phyloP scores from a whole-genome alignment of 1,140 invertebrate genomes.

The Hylaeus anthracinus region DNA sequence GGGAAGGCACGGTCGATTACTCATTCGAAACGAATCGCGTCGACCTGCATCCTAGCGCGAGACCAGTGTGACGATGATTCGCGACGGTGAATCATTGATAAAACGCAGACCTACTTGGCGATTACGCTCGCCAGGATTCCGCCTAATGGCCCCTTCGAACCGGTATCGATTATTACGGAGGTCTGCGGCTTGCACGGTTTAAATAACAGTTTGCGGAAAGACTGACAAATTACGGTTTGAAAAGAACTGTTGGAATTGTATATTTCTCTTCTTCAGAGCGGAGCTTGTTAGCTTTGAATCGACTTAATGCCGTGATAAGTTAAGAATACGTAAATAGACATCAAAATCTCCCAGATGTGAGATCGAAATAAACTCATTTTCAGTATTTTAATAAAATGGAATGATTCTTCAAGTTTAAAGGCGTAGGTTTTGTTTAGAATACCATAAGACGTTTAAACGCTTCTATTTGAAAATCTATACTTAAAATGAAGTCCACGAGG shows the following conservation, averaged over 20 bases:
- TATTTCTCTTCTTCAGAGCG: not conserved
- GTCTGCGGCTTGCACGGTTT: not conserved
- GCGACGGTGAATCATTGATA: slow-evolving; percentile 54
- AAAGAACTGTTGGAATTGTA: not conserved
- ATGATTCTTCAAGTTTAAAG: no score
- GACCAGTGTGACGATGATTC: not conserved
- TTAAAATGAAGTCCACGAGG: no score
- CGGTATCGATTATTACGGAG: not conserved
- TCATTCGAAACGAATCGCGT: slow-evolving; percentile 10
- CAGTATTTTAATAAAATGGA: no score
- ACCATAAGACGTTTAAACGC: no score
- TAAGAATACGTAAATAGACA: not conserved
- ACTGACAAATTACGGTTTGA: not conserved
- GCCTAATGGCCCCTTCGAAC: not conserved
- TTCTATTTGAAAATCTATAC: no score
- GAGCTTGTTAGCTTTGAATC: not conserved
- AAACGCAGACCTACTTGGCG: slow-evolving; percentile 4
- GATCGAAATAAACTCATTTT: no score
- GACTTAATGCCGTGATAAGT: not conserved
- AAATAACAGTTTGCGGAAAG: no score
- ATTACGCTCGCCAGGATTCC: slow-evolving; percentile 19
- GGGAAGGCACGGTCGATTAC: not conserved
- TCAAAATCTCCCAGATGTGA: not conserved
- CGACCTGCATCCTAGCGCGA: slow-evolving; percentile 23
- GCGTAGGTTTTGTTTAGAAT: no score